phyloP scores from a whole-genome alignment of 92 coral and sea anemone species.

The Isaurus tuberculatus region DNA sequence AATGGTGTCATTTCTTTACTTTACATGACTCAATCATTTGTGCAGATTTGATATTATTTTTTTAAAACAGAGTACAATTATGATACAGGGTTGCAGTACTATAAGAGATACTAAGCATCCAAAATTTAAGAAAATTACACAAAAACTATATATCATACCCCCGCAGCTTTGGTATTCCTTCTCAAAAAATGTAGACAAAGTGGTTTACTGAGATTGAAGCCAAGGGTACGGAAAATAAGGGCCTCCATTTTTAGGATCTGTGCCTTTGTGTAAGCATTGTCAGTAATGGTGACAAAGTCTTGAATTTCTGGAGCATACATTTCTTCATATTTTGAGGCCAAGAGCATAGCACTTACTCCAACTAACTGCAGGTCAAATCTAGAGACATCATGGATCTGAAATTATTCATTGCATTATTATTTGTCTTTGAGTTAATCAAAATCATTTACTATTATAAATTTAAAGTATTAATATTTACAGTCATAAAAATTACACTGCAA shows the following conservation, averaged over 20 bases:
- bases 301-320: slow-evolving; percentile 98
- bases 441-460: too few species aligned
- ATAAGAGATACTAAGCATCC: background rate
- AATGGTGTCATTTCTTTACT: too few species aligned
- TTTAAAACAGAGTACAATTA: too few species aligned
- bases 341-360: slow-evolving; percentile 96
- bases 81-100: background rate
- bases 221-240: slow-evolving; percentile 72
- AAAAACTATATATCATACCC: slow-evolving; percentile 53
- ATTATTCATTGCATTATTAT: background rate
- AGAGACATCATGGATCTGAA: slow-evolving; percentile 66
- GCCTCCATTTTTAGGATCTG: slow-evolving; percentile 89
- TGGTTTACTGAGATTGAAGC: slow-evolving; percentile 88
- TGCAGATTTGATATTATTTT: too few species aligned
- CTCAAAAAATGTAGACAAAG: slow-evolving; percentile 92
- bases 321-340: slow-evolving; percentile 97
- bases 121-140: background rate
- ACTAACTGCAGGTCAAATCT: slow-evolving; percentile 83
- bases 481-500: too few species aligned
- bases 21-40: too few species aligned
- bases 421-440: background rate
- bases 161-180: slow-evolving; percentile 97
- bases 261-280: slow-evolving; percentile 81
- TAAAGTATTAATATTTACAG: too few species aligned
- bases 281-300: slow-evolving; percentile 98